Base-by-base conservation (phyloP, 2,797 vertebrate genomes). In the Labeo calbasu region DNA sequence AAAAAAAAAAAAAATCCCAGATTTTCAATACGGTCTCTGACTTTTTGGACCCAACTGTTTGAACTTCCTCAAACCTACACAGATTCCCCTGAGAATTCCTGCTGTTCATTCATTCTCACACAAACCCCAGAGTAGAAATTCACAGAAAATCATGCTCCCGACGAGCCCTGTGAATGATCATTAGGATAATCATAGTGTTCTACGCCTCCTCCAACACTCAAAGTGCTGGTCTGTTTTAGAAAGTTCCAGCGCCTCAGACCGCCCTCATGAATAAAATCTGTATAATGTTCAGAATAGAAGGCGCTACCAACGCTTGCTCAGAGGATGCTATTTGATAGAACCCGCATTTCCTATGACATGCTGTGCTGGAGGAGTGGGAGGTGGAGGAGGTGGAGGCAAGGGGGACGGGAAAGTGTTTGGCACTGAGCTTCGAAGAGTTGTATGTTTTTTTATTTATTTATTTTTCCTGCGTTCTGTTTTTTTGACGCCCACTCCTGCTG, bases 191-290 rank as follows among this genome's bases (percentile, higher is more conserved):
- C 77, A 79, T 85, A 72, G 84, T 86, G 77, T 86, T 85, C 81
- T 25, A 72, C 32, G 53, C 85, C 66, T 61, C 86, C 79, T 84
- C 85, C 83, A 32, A 88, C 86, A 84, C 59, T 78, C 73, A 72
- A 79, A 79, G 73, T 81, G 66, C 72, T 73, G 84, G 79, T 86
- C 84, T 87, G 73, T 84, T 72, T 79, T 77, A 85, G 79, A 83
- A 83, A 70, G 73, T 81, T 86, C 77, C 72, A 59, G 80, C 68
- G 85, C 79, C 69, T 86, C 55, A 65, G 69, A 76, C 86, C 75
- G 77, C 80, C 79, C 82, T 83, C 88, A 85, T 85, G 86, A 89
- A 86, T 89, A 88, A 84, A 78, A 81, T 86, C 81, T 82, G 79
- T 86, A 43, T 78, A 84, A 82, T 85, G 73, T 75, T 19, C 65